Percentiles rank a stretch among this genome's conserved stretches.
Conservation (phyloP, 2,888 invertebrate genomes). For the Saturnia pavonia region DNA sequence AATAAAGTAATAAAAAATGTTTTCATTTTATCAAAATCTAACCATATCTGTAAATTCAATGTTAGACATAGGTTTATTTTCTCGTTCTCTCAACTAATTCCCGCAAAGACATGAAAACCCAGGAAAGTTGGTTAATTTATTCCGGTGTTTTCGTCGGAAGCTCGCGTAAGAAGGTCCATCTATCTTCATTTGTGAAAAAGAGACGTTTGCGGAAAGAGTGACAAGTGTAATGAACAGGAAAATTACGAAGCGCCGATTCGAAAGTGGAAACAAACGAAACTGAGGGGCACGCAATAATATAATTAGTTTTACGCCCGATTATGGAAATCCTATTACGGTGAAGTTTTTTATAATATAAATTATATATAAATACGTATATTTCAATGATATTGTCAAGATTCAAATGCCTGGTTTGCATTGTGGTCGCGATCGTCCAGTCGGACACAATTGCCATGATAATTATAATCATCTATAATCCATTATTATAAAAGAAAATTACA, state of each 20-base stretch:
- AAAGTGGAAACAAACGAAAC: conserved; percentile 27
- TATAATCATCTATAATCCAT: too few species aligned
- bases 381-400: too few species aligned
- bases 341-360: too few species aligned
- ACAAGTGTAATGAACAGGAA: conserved; percentile 46
- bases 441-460: too few species aligned
- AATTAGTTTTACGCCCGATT: not conserved
- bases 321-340: not conserved
- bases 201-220: conserved; percentile 40
- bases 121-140: conserved; percentile 42
- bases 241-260: conserved; percentile 38
- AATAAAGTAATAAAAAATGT: too few species aligned
- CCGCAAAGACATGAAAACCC: conserved; percentile 12
- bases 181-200: conserved; percentile 54
- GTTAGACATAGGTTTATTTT: conserved; percentile 5
- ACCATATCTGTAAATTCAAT: not conserved
- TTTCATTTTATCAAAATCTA: too few species aligned
- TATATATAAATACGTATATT: too few species aligned
- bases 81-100: conserved; percentile 3
- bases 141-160: conserved; percentile 40
- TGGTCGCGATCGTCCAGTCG: too few species aligned
- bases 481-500: too few species aligned
- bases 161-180: conserved; percentile 41
- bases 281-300: not conserved
- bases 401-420: too few species aligned